These are phyloP conservation scores for Poecilia latipinna DNA, from an alignment of 2,113 vertebrate genomes.

Conservation along the genomic window DNA sequence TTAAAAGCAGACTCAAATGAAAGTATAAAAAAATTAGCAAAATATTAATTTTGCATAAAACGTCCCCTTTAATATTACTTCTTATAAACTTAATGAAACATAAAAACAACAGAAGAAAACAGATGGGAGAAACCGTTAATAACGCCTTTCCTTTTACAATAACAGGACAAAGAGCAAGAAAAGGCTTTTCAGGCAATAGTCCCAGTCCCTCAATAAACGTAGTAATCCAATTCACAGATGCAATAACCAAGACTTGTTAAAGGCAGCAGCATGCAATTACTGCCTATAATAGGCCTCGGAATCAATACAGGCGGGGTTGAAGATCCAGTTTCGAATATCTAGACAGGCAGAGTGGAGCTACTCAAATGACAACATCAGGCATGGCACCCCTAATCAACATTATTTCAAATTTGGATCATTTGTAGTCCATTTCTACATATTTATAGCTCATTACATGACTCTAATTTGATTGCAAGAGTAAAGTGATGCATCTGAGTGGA, in stretches of 20 bases:
- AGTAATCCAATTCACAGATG: conserved; percentile 80
- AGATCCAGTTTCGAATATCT: conserved; percentile 75
- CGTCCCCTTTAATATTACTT: neutral
- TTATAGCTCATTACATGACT: conserved; percentile 78
- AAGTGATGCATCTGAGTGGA: conserved; percentile 74
- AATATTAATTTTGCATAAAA: too few species aligned
- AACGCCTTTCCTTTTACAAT: conserved; percentile 41
- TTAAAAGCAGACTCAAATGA: too few species aligned
- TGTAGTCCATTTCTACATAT: conserved; percentile 82
- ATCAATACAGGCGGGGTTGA: conserved; percentile 76
- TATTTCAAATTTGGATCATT: conserved; percentile 77
- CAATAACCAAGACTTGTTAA: conserved; percentile 82
- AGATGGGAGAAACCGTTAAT: conserved; percentile 21
- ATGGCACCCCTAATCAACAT: conserved; percentile 71
- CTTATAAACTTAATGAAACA: neutral
- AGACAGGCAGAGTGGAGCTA: conserved; percentile 72
- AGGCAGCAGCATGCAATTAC: conserved; percentile 81
- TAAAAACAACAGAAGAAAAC: conserved; percentile 15
- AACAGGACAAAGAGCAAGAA: conserved; percentile 57
- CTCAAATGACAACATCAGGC: conserved; percentile 77
- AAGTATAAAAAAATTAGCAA: too few species aligned
- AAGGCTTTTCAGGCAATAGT: conserved; percentile 75
- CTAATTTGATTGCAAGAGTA: conserved; percentile 78
- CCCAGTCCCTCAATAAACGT: conserved; percentile 74
- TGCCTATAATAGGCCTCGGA: conserved; percentile 69